A percentile compares a stretch with the other conserved stretches of the same genome.
phyloP scores from a whole-genome alignment of 2,888 invertebrate species.

The Alentia gelatinosa region DNA sequence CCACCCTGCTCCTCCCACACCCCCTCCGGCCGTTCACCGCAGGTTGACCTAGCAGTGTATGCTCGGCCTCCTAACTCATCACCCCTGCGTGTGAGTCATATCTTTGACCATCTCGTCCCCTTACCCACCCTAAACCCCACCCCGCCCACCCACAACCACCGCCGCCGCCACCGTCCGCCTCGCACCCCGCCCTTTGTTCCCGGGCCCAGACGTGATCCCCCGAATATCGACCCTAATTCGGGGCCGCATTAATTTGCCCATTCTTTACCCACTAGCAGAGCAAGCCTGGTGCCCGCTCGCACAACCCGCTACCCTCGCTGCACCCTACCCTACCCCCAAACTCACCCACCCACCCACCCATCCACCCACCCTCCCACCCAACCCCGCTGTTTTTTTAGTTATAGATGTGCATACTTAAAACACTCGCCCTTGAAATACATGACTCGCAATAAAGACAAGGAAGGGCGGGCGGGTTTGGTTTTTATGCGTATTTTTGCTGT shows the following conservation, averaged over 20 bases:
- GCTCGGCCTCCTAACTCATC: slow-evolving; percentile 21
- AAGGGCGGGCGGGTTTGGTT: not conserved
- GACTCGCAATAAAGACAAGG: not conserved
- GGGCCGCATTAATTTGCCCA: slow-evolving; percentile 17
- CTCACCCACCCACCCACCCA: not conserved
- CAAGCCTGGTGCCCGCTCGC: not conserved
- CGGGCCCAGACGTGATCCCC: slow-evolving; percentile 11
- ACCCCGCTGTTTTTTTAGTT: not conserved
- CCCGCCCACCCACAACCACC: not conserved
- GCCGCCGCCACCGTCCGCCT: not conserved
- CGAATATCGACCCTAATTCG: slow-evolving; percentile 48
- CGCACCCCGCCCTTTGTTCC: not conserved
- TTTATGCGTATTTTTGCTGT: not conserved
- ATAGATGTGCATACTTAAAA: slow-evolving; percentile 3
- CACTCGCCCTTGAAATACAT: slow-evolving; percentile 20
- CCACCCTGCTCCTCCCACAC: not conserved
- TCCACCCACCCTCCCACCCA: not conserved
- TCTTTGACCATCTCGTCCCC: not conserved
- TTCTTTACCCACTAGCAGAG: not conserved
- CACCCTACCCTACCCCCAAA: not conserved
- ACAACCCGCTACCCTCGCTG: not conserved
- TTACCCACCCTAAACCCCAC: not conserved
- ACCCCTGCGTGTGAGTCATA: slow-evolving; percentile 38
- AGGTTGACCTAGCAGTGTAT: slow-evolving; percentile 8
- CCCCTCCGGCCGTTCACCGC: not conserved